A percentile compares a stretch with the other conserved stretches of the same genome.
Conservation (phyloP, 2,888 invertebrate genomes). For the Platerodrilus igneus region DNA sequence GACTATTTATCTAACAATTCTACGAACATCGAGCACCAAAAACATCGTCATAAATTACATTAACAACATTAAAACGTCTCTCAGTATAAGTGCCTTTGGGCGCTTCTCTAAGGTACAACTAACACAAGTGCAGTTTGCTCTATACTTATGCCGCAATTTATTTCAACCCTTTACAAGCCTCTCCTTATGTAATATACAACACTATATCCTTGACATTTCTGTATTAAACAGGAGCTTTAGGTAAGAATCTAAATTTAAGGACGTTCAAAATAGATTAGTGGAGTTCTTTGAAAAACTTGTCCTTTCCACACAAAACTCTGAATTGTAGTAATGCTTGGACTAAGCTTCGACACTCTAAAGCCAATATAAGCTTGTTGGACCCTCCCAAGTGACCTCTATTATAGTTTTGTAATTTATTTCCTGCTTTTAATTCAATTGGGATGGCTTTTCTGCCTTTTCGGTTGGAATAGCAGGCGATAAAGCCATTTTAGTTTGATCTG, state of each 20-base stretch:
- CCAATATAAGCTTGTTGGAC: conserved; percentile 21
- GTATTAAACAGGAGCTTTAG: no score
- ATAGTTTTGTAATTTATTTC: conserved; percentile 20
- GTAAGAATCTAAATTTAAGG: no score
- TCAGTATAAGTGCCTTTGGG: conserved; percentile 14
- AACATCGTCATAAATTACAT: conserved; percentile 18
- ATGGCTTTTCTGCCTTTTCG: no score
- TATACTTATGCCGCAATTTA: conserved; percentile 21
- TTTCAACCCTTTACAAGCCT: conserved; percentile 13
- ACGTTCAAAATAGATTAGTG: no score
- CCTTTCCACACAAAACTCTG: conserved; percentile 18
- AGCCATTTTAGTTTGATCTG: no score
- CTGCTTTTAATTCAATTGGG: conserved; percentile 11
- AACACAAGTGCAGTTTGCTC: conserved; percentile 17
- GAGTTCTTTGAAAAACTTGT: no score
- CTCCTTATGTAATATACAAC: conserved; percentile 13
- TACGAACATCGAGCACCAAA: conserved; percentile 7
- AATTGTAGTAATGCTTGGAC: conserved; percentile 20
- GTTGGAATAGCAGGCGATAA: no score
- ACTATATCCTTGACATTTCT: conserved; percentile 14
- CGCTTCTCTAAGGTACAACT: conserved; percentile 10
- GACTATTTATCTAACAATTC: no score
- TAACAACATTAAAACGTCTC: conserved; percentile 17
- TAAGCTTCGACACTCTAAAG: conserved; percentile 22
- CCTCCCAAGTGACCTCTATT: conserved; percentile 23